Evolutionary conservation across 1,140 invertebrate species (phyloP).

Genomic region (Solenopsis fugax): DNA sequence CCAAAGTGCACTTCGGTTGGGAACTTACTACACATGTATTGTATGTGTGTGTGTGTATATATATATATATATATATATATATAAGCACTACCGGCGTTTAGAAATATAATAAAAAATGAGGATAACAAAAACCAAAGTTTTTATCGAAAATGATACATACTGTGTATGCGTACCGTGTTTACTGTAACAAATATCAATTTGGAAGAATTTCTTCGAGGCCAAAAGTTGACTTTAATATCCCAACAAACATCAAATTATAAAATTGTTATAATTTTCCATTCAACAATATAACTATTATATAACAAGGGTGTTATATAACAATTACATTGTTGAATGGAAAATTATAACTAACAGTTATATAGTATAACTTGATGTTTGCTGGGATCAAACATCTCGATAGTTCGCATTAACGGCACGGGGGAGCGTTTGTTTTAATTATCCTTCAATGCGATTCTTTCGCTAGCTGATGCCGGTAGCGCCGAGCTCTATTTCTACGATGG

Average conservation of each 20-base stretch:
- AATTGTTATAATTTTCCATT: background rate
- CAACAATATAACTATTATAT: too few species aligned
- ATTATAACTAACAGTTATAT: too few species aligned
- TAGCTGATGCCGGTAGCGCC: background rate
- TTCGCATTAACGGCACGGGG: background rate
- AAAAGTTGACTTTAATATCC: background rate
- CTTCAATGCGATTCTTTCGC: background rate
- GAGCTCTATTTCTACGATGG: conserved; percentile 17
- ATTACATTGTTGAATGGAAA: too few species aligned
- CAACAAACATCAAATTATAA: background rate
- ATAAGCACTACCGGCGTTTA: conserved; percentile 8
- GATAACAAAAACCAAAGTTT: conserved; percentile 17
- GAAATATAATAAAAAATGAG: conserved; percentile 8
- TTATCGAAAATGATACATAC: background rate
- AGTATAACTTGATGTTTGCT: too few species aligned
- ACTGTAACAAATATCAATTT: background rate
- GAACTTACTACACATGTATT: conserved; percentile 17
- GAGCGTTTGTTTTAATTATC: conserved; percentile 10
- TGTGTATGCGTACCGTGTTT: background rate
- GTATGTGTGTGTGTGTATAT: background rate
- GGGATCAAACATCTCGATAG: too few species aligned
- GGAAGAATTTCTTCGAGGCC: background rate
- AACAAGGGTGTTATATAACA: too few species aligned
- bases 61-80: background rate
- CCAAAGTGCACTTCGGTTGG: conserved; percentile 80